Percentiles rank a stretch among this genome's conserved stretches.
phyloP scores from a whole-genome alignment of 2,888 invertebrate species.

The Agrotis clavis region DNA sequence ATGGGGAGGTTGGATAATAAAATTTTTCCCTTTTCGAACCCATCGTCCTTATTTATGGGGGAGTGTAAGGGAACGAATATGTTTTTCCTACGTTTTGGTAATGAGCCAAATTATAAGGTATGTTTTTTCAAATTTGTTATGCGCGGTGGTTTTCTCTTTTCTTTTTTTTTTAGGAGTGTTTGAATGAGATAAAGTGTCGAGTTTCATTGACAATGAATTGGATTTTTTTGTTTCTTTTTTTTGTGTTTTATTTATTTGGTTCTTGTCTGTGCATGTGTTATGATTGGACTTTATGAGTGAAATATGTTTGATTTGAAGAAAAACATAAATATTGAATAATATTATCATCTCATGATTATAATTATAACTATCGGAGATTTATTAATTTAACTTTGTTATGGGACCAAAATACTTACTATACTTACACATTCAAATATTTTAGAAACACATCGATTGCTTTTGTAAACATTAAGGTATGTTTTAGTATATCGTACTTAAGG shows the following conservation, averaged over 20 bases:
- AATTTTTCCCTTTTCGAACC: conserved; percentile 87
- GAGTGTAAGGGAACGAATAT: conserved; percentile 87
- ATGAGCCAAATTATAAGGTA: conserved; percentile 90
- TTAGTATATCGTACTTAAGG: not conserved
- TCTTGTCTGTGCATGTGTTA: not conserved
- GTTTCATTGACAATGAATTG: conserved; percentile 62
- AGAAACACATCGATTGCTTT: too few species aligned
- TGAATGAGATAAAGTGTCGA: conserved; percentile 80
- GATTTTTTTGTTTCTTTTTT: not conserved
- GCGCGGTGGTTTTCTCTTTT: conserved; percentile 74
- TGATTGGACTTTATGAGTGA: not conserved
- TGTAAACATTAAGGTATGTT: too few species aligned
- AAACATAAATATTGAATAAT: not conserved
- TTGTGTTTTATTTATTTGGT: not conserved
- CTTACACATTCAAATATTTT: too few species aligned
- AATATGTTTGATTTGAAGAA: not conserved
- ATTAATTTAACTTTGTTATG: too few species aligned
- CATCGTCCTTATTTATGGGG: conserved; percentile 89
- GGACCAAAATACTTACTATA: too few species aligned
- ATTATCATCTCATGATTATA: conserved; percentile 26
- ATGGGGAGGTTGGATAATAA: conserved; percentile 81
- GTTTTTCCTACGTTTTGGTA: conserved; percentile 88
- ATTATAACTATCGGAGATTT: too few species aligned
- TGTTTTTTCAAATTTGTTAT: conserved; percentile 81
- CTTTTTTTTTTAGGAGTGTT: conserved; percentile 70